phyloP scores from a whole-genome alignment of 2,113 vertebrate genomes.

The Phylloscopus whistleri region DNA sequence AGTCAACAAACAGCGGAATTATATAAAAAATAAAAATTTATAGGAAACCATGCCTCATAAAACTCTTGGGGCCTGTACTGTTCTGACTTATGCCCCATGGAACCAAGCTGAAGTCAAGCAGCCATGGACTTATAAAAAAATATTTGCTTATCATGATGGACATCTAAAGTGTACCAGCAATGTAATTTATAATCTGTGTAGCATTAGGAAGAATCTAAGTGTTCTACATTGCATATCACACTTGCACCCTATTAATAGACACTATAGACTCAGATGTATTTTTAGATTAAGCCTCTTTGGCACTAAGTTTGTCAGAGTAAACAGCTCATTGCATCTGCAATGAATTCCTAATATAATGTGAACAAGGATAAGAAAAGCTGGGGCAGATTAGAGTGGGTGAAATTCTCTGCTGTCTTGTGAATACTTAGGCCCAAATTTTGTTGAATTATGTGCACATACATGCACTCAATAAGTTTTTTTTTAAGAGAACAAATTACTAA shows the following conservation, averaged over 20 bases:
- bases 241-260: conserved; percentile 50
- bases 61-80: background rate
- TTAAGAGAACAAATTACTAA: background rate
- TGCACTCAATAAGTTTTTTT: background rate
- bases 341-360: conserved; percentile 27
- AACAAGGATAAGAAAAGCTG: background rate
- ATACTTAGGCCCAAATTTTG: background rate
- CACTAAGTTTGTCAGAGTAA: background rate
- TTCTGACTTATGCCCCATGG: background rate
- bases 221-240: conserved; percentile 46
- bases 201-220: conserved; percentile 29
- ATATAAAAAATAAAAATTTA: background rate
- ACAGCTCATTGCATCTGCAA: conserved; percentile 32
- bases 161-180: background rate
- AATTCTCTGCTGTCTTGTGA: background rate
- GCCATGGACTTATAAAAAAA: background rate
- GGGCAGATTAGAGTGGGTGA: background rate
- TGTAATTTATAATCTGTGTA: background rate
- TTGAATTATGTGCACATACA: background rate
- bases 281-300: conserved; percentile 40
- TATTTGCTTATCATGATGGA: conserved; percentile 8
- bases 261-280: conserved; percentile 23
- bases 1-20: background rate
- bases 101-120: background rate
- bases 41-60: background rate